Base-by-base conservation (phyloP, 2,888 invertebrate species). In the Calameuta pallipes region DNA sequence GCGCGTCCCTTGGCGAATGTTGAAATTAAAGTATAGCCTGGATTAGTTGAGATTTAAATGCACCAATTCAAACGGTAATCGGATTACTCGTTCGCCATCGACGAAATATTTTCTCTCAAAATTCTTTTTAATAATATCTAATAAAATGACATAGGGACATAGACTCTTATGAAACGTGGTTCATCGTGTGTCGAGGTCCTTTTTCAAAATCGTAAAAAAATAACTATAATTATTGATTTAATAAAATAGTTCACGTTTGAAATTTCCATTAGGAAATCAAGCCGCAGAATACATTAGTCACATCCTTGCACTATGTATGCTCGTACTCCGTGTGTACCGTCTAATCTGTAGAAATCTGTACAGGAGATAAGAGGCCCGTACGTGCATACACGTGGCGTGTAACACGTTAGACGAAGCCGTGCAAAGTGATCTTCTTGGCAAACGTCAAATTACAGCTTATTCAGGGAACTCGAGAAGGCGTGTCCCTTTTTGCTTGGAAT, bases 391-490 rank as follows among this genome's bases (percentile, higher is more conserved):
- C 56, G 56, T 56, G 23, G 23, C 56, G 56, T 23, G 56, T 56
- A 23, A 56, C 23, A 23, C 56, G 56, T 56, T 56, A 56, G 56
- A 56, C 23, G 23, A 56, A 56, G 56, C 23, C 15, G 56, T 56
- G 56, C 56, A 56, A 56, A 56, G 23, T 56, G 56, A 56, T 56
- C 56, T 56, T 9, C 56, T 56, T 23, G 56, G 56, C 56, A 56
- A 56, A 56, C 56, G 56, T 56, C 56, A 23, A 56, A 23, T 23
- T 56, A 56, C 56, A 23, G 56, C 56, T 56, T 56, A 23, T 56
- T 56, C 71, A 74, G 33, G 34, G 36, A 74, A 30, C 35, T 23
- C 34, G 74, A 74, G 37, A 33, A 71, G 74, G 36, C 74, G 74
- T 36, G 74, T 74, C 36, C 23, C 74, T 34, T 35, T 34, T 74